Conservation (phyloP, 1,140 invertebrate genomes). For the Lordiphosa collinella region DNA sequence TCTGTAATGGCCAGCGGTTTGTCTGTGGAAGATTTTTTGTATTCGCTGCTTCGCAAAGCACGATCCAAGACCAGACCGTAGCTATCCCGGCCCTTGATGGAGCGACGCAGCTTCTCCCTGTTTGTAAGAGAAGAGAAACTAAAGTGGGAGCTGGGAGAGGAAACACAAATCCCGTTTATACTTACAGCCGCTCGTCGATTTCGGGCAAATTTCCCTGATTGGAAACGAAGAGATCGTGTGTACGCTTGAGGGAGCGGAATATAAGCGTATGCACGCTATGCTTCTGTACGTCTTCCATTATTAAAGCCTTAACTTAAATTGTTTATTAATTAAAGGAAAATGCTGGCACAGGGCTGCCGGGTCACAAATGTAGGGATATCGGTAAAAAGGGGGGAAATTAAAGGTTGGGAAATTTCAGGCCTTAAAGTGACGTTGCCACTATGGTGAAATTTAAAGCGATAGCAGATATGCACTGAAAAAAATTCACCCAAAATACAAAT, state of each 20-base stretch:
- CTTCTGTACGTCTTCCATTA: conserved; percentile 93
- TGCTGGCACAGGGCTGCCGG: conserved; percentile 17
- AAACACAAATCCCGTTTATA: not conserved
- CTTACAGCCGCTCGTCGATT: conserved; percentile 89
- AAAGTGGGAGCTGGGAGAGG: too few species aligned
- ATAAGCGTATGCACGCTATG: conserved; percentile 98
- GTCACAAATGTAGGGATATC: not conserved
- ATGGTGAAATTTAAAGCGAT: too few species aligned
- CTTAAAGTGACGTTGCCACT: too few species aligned
- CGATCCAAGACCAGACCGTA: conserved; percentile 93
- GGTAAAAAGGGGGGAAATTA: too few species aligned
- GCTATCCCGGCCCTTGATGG: conserved; percentile 91
- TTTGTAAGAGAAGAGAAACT: conserved; percentile 17
- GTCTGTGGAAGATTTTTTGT: conserved; percentile 80
- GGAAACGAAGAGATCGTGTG: conserved; percentile 97
- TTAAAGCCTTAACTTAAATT: too few species aligned
- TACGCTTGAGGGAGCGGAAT: conserved; percentile 97
- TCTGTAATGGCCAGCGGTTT: conserved; percentile 49
- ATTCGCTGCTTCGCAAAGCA: conserved; percentile 84
- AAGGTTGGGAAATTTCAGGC: too few species aligned
- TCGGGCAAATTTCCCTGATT: conserved; percentile 94
- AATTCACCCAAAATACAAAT: too few species aligned
- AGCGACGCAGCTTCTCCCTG: conserved; percentile 88
- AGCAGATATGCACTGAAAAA: too few species aligned
- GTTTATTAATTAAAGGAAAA: conserved; percentile 30